These are phyloP conservation scores for Pangasius djambal DNA, from an alignment of 2,797 vertebrate genomes.

Conservation along the genomic window DNA sequence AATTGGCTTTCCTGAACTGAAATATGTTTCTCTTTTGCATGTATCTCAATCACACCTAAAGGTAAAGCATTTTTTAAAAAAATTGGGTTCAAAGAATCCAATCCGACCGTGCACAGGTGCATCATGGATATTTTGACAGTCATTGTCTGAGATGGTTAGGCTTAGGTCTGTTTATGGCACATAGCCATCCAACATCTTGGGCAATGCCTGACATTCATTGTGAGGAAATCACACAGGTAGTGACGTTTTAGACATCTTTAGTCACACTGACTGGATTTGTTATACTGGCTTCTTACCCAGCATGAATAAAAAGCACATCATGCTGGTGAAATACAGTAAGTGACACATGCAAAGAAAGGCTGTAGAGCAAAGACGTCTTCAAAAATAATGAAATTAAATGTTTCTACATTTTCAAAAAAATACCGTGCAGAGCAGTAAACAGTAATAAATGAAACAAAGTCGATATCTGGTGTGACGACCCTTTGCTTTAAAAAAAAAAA, in stretches of 20 bases:
- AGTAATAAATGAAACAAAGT: no score
- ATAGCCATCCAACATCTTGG: background rate
- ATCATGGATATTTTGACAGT: background rate
- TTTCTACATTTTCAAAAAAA: no score
- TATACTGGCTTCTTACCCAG: background rate
- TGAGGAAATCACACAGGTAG: background rate
- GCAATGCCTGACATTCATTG: no score
- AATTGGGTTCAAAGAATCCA: background rate
- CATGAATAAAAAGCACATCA: background rate
- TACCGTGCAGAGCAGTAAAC: no score
- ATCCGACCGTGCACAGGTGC: background rate
- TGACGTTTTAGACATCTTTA: background rate
- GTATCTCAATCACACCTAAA: background rate
- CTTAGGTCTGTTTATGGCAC: background rate
- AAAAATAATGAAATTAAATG: no score
- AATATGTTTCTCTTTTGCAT: background rate
- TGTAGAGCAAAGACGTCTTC: no score
- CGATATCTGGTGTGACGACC: no score
- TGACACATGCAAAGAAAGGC: no score
- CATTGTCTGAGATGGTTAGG: background rate
- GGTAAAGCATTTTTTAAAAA: background rate
- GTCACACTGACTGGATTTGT: background rate
- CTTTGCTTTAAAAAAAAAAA: no score
- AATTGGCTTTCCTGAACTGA: background rate
- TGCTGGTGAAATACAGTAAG: background rate